A percentile compares a stretch with the other conserved stretches of the same genome.
Evolutionary conservation across 2,797 vertebrate species (phyloP).

Genomic region (Bradypus variegatus): DNA sequence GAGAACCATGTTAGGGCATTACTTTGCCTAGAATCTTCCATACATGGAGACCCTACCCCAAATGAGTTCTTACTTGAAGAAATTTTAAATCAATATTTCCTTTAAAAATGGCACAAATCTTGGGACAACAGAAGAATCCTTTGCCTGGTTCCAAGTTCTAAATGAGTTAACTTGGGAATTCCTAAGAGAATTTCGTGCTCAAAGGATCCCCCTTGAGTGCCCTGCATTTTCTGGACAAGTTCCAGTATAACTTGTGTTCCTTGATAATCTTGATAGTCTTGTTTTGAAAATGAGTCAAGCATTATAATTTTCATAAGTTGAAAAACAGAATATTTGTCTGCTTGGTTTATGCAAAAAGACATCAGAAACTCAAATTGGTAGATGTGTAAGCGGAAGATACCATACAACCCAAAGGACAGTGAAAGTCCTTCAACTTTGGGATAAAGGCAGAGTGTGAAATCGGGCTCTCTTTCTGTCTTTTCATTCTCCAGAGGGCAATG

Average conservation of each 20-base stretch:
- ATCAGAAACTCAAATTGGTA: background rate
- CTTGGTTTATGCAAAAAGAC: background rate
- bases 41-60: background rate
- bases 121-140: conserved; percentile 38
- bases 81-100: conserved; percentile 8
- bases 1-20: background rate
- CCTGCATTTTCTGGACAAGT: conserved; percentile 35
- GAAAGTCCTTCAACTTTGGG: background rate
- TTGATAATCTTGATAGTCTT: conserved; percentile 13
- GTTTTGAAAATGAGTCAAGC: conserved; percentile 34
- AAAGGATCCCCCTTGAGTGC: background rate
- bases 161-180: conserved; percentile 37
- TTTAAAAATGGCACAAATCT: conserved; percentile 34
- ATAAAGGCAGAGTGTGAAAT: background rate
- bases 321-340: conserved; percentile 4
- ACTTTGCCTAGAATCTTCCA: background rate
- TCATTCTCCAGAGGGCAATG: background rate
- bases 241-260: conserved; percentile 28
- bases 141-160: conserved; percentile 48
- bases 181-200: conserved; percentile 24
- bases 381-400: background rate
- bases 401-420: background rate
- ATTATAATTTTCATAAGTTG: background rate
- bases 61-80: conserved; percentile 40
- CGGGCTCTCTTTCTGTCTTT: background rate